Base-by-base conservation (phyloP, 2,888 invertebrate species). In the Tipula confusa region DNA sequence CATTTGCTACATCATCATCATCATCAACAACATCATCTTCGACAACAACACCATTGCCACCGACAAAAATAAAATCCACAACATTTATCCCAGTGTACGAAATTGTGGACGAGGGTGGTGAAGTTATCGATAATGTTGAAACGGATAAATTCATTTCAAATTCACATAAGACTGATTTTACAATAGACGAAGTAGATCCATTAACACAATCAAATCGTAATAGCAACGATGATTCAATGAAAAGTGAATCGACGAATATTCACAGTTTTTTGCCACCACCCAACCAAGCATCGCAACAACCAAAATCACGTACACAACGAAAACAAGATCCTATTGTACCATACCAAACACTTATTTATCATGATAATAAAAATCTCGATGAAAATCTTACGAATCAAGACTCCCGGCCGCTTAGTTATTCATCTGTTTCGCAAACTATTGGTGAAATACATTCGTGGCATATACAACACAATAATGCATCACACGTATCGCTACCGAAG, bases 161-260 rank as follows among this genome's bases (percentile, higher is more conserved):
- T 84, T 91, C 91, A 0, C 92, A 91, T 85, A 91, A 91, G 86
- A 92, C 91, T 86, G 92, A 92, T 84, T 91, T 92, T 85, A 91
- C 90, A 83, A 91, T 92, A 2, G 92, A 93, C 86, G 92, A 92
- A 87, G 89, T 89, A 2, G 91, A 91, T 83, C 92, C 92, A 3
- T 90, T 91, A 83, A 92, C 91, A 64, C 90, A 64, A 85, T 84
- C n/a, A 84, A 84, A 33, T 85, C 85, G 84, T 11, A 82, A 84
- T 64, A 83, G 79, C 31, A 84, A 82, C 18, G 82, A 82, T 33
- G 82, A 82, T 82, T 82, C 82, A 15, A 31, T 82, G 33, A 82
- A 18, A 82, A 82, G 82, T 85, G 88, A 87, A 85, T 89, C 88
- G 84, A 87, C 86, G 84, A 89, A 88, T 84, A 87, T 88, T 86